These are phyloP conservation scores for Drosophila mauritiana DNA, from an alignment of 1,140 invertebrate genomes.

Conservation along the genomic window DNA sequence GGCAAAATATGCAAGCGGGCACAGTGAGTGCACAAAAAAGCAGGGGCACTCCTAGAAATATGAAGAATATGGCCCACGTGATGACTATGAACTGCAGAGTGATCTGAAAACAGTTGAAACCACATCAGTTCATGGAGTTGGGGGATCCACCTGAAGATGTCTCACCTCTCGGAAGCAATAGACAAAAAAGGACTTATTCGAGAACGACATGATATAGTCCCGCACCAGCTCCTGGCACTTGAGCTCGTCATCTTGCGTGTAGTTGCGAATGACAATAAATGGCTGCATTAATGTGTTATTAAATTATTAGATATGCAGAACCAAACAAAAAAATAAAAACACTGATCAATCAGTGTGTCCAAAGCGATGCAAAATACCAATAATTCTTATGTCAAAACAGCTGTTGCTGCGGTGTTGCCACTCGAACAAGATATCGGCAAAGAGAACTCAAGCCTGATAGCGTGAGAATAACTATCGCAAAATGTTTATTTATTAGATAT, in stretches of 20 bases:
- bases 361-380: constrained; percentile 4
- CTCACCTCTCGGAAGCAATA: constrained; percentile 80
- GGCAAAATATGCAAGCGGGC: constrained; percentile 73
- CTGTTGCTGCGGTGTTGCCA: constrained; percentile 39
- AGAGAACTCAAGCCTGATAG: not conserved
- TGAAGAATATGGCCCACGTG: constrained; percentile 84
- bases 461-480: constrained; percentile 31
- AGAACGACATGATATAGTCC: constrained; percentile 83
- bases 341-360: constrained; percentile 36
- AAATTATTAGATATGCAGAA: constrained; percentile 31
- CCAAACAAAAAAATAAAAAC: constrained; percentile 50
- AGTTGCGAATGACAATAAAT: constrained; percentile 81
- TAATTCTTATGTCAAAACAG: constrained; percentile 7
- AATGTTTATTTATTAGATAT: not conserved
- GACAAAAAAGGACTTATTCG: constrained; percentile 72
- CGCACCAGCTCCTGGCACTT: constrained; percentile 81
- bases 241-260: constrained; percentile 76
- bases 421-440: not conserved
- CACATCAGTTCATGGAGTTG: not conserved
- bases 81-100: constrained; percentile 82
- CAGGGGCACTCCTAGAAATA: constrained; percentile 80
- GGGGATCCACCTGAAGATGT: constrained; percentile 30
- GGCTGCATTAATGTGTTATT: constrained; percentile 67
- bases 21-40: constrained; percentile 77
- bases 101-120: constrained; percentile 53